Conservation (phyloP, 2,888 invertebrate genomes). For the Synanthedon vespiformis region DNA sequence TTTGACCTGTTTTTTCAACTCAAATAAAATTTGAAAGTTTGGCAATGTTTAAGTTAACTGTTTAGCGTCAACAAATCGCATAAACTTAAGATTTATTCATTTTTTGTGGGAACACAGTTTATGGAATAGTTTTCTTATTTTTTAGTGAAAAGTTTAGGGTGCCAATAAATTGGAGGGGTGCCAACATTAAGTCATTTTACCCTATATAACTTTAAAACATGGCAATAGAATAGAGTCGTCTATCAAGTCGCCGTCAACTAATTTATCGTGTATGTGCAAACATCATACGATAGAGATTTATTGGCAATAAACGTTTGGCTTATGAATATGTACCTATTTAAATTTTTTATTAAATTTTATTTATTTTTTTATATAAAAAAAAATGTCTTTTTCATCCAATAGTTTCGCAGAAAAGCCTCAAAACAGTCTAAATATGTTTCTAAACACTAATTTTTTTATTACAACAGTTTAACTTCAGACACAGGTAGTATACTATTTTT, state of each 20-base stretch:
- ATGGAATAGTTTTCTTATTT: no score
- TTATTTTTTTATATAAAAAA: conserved; percentile 22
- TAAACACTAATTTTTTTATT: conserved; percentile 22
- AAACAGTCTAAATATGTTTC: conserved; percentile 42
- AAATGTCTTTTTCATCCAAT: conserved; percentile 37
- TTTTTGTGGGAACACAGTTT: no score
- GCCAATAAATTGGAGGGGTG: no score
- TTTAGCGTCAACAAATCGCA: no score
- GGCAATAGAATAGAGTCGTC: neutral
- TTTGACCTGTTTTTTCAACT: no score
- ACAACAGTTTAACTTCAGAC: conserved; percentile 4
- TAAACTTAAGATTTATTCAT: no score
- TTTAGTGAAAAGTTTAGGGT: no score
- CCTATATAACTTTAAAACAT: no score
- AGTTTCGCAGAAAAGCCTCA: conserved; percentile 45
- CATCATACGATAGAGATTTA: conserved; percentile 1
- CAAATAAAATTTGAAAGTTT: no score
- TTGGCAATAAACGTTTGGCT: conserved; percentile 47
- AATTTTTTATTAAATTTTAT: conserved; percentile 12
- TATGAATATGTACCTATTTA: conserved; percentile 19
- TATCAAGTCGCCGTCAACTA: neutral
- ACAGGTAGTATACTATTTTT: neutral
- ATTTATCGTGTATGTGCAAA: neutral
- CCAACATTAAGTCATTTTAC: no score
- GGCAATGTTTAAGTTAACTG: no score